These are phyloP conservation scores for Marmota flaviventris DNA, from an alignment of 2,113 vertebrate genomes.

Conservation along the genomic window DNA sequence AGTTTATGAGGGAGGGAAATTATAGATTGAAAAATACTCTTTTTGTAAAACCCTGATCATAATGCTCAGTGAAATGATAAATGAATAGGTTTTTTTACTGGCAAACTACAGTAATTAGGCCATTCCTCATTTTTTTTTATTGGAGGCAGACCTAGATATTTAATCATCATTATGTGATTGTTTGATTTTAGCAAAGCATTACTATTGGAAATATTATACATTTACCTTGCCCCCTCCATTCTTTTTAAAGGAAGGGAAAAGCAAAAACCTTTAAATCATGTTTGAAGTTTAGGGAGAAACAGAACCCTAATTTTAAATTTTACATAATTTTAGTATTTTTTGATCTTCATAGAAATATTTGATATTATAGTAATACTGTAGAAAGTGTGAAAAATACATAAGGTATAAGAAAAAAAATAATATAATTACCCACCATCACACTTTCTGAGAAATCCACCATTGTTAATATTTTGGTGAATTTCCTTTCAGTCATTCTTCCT, in stretches of 20 bases:
- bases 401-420: conserved; percentile 48
- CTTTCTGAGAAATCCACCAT: conserved; percentile 19
- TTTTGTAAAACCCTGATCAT: conserved; percentile 81
- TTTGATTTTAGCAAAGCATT: conserved; percentile 81
- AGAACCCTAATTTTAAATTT: conserved; percentile 53
- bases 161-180: conserved; percentile 87
- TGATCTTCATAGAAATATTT: conserved; percentile 6
- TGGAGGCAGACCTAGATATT: conserved; percentile 84
- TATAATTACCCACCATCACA: neutral
- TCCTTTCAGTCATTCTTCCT: neutral
- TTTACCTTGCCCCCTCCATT: neutral
- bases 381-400: conserved; percentile 13
- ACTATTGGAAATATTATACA: conserved; percentile 56
- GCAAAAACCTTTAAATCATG: conserved; percentile 58
- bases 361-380: neutral
- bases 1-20: conserved; percentile 47
- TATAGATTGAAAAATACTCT: conserved; percentile 75
- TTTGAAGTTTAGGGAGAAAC: conserved; percentile 60
- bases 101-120: conserved; percentile 87
- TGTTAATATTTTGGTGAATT: conserved; percentile 53
- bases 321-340: conserved; percentile 7
- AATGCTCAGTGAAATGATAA: conserved; percentile 85
- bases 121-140: conserved; percentile 88
- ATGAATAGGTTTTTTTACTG: conserved; percentile 85
- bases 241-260: conserved; percentile 72